Conservation (phyloP, 92 coral and sea anemone genomes). For the Isaurus tuberculatus region DNA sequence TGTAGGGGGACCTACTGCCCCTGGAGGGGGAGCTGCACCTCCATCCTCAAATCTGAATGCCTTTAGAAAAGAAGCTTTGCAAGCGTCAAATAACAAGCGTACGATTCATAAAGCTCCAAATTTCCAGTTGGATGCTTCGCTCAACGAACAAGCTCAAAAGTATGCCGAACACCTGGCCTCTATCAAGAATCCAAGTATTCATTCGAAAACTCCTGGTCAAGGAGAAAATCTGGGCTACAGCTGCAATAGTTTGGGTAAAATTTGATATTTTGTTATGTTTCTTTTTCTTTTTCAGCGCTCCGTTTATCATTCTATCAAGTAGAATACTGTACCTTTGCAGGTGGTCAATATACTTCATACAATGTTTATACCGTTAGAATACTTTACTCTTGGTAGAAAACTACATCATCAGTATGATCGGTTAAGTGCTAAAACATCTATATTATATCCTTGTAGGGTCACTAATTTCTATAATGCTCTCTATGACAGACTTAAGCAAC, state of each 20-base stretch:
- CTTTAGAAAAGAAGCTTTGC: constrained; percentile 9
- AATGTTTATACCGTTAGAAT: no score
- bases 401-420: no score
- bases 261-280: no score
- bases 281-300: no score
- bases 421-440: no score
- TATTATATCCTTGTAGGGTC: no score
- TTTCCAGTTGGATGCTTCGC: constrained; percentile 9
- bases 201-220: background rate
- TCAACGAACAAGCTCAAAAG: constrained; percentile 32
- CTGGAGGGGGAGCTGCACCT: background rate
- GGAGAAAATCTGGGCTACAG: constrained; percentile 37
- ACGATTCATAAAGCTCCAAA: background rate
- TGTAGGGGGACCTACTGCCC: background rate
- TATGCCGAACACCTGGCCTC: constrained; percentile 37
- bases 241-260: constrained; percentile 26
- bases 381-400: no score
- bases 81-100: constrained; percentile 2
- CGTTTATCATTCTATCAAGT: no score
- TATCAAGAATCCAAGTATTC: background rate
- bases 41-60: background rate
- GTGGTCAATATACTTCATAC: background rate
- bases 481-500: no score
- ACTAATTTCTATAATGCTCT: background rate
- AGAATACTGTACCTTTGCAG: no score